Conservation (phyloP, 2,797 vertebrate genomes). For the Sarcophilus harrisii region DNA sequence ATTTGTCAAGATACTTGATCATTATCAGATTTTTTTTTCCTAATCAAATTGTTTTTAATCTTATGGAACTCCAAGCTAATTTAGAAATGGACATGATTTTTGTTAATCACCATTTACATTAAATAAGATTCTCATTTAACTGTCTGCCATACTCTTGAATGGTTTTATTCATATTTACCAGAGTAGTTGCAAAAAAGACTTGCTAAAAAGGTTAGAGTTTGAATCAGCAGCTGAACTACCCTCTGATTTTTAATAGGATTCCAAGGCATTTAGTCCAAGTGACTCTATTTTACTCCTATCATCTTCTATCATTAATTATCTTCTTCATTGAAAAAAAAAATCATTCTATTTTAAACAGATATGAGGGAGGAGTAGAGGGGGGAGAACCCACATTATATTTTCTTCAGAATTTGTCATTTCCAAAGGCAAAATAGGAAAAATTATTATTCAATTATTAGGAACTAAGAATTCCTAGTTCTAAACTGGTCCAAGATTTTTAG, state of each 20-base stretch:
- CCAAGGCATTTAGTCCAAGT: conserved; percentile 71
- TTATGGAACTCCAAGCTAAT: conserved; percentile 67
- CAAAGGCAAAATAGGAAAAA: conserved; percentile 34
- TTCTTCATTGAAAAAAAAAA: conserved; percentile 78
- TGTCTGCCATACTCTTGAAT: conserved; percentile 73
- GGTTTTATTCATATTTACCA: conserved; percentile 73
- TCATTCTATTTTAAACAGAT: conserved; percentile 48
- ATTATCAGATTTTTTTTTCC: conserved; percentile 65
- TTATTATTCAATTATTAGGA: not conserved
- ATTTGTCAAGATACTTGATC: conserved; percentile 72
- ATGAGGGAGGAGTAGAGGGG: too few relatives aligned
- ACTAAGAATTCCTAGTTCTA: not conserved
- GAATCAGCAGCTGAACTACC: conserved; percentile 81
- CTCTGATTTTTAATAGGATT: conserved; percentile 80
- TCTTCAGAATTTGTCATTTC: conserved; percentile 64
- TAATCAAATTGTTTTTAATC: conserved; percentile 57
- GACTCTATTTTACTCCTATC: conserved; percentile 77
- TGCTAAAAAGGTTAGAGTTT: conserved; percentile 79
- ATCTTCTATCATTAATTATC: conserved; percentile 81
- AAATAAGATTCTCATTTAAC: conserved; percentile 65
- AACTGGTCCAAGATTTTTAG: not conserved
- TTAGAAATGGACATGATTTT: conserved; percentile 77
- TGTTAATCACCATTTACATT: conserved; percentile 70
- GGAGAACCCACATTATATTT: too few relatives aligned
- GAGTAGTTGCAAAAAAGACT: conserved; percentile 62